Evolutionary conservation across 2,888 invertebrate genomes (phyloP).

Genomic region (Tiphia femorata): DNA sequence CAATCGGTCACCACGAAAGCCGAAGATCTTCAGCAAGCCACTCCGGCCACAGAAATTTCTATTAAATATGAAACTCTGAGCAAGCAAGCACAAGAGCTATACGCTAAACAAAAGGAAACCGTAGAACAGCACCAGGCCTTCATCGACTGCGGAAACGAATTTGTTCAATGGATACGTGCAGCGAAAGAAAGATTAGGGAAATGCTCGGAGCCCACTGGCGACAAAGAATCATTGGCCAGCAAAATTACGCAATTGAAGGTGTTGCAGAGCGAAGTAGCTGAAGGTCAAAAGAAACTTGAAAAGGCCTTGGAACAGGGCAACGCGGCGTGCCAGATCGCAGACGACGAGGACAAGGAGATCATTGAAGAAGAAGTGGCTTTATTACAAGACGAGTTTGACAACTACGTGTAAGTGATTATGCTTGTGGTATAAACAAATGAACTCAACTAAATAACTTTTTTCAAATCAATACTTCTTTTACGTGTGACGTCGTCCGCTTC

Average conservation of each 20-base stretch:
- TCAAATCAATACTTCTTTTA: too few species aligned
- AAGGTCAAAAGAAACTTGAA: slow-evolving; percentile 86
- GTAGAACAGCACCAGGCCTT: slow-evolving; percentile 93
- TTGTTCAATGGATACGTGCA: slow-evolving; percentile 91
- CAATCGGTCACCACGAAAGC: slow-evolving; percentile 95
- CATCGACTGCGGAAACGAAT: slow-evolving; percentile 91
- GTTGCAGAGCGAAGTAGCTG: slow-evolving; percentile 84
- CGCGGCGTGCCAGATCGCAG: slow-evolving; percentile 86
- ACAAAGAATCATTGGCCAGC: slow-evolving; percentile 88
- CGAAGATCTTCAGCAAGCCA: slow-evolving; percentile 90
- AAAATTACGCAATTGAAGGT: slow-evolving; percentile 90
- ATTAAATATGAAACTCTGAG: slow-evolving; percentile 90
- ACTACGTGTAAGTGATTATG: slow-evolving; percentile 77
- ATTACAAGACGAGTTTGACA: slow-evolving; percentile 92
- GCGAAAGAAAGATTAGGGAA: slow-evolving; percentile 92
- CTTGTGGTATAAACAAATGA: too few species aligned
- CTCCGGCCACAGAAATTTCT: slow-evolving; percentile 92
- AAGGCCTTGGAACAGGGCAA: slow-evolving; percentile 87
- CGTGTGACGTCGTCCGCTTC: too few species aligned
- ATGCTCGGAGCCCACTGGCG: slow-evolving; percentile 93
- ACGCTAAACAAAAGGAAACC: slow-evolving; percentile 89
- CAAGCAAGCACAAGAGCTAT: slow-evolving; percentile 90
- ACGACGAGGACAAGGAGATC: slow-evolving; percentile 88
- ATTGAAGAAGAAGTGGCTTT: slow-evolving; percentile 93
- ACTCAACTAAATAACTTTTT: too few species aligned